phyloP scores from a whole-genome alignment of 2,797 vertebrate genomes.

The Sandelia bainsii region DNA sequence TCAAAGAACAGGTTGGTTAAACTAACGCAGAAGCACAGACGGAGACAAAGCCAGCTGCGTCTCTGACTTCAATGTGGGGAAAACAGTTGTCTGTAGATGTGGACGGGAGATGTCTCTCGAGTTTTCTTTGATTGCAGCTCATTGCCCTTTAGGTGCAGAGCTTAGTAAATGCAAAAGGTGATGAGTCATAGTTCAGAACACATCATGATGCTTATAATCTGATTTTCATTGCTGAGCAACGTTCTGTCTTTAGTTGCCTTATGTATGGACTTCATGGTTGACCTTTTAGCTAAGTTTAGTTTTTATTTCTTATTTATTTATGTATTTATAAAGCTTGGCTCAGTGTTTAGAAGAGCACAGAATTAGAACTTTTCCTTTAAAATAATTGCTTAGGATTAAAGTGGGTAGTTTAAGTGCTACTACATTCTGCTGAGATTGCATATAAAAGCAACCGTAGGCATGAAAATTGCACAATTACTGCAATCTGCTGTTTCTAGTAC shows the following conservation, averaged over 20 bases:
- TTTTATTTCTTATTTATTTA: not conserved
- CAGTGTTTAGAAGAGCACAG: not conserved
- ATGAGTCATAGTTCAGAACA: constrained; percentile 70
- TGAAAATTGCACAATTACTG: constrained; percentile 51
- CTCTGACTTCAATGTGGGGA: not conserved
- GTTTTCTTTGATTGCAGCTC: constrained; percentile 53
- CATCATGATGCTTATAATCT: constrained; percentile 52
- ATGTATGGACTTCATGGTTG: constrained; percentile 39
- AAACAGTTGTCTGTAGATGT: not conserved
- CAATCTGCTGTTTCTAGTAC: constrained; percentile 68
- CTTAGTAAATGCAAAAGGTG: constrained; percentile 69
- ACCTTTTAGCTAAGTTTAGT: constrained; percentile 28
- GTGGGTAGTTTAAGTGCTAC: not conserved
- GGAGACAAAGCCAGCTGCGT: not conserved
- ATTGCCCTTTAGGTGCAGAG: constrained; percentile 59
- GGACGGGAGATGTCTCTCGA: constrained; percentile 1
- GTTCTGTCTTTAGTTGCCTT: constrained; percentile 43
- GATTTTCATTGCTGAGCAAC: constrained; percentile 60
- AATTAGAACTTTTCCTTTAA: not conserved
- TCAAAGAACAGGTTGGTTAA: constrained; percentile 93
- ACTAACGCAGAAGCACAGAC: fast-evolving
- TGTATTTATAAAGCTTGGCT: not conserved
- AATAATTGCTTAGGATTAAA: not conserved
- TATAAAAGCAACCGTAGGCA: not conserved
- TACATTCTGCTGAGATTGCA: not conserved